Evolutionary conservation across 2,113 vertebrate genomes (phyloP).

Genomic region (Pluvialis apricaria): DNA sequence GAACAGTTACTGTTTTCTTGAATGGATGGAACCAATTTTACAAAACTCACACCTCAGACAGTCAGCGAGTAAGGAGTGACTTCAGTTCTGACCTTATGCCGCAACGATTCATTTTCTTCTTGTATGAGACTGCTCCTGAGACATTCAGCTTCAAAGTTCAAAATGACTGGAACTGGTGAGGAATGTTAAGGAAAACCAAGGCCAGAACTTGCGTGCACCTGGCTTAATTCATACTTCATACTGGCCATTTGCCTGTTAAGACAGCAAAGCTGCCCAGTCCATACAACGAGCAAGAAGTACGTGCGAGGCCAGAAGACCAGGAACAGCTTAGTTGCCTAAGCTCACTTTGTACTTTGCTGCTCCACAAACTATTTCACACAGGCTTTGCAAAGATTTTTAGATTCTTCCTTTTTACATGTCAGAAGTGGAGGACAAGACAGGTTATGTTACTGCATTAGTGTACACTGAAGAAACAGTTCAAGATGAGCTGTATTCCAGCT

Average conservation of each 20-base stretch:
- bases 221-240: neutral
- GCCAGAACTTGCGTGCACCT: neutral
- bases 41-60: neutral
- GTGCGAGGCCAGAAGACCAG: neutral
- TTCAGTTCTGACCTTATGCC: slow-evolving; percentile 82
- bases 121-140: slow-evolving; percentile 81
- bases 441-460: neutral
- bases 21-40: neutral
- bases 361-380: neutral
- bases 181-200: slow-evolving; percentile 72
- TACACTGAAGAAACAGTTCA: neutral
- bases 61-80: neutral
- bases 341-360: neutral
- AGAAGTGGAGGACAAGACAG: neutral
- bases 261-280: neutral
- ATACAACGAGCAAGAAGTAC: neutral
- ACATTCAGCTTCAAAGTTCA: slow-evolving; percentile 92
- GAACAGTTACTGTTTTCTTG: neutral
- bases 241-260: neutral
- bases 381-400: neutral
- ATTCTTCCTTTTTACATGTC: neutral
- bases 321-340: neutral
- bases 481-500: neutral
- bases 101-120: slow-evolving; percentile 90
- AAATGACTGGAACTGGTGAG: slow-evolving; percentile 89